Conservation (phyloP, 1,140 invertebrate species). For the Heliconius nattereri region DNA sequence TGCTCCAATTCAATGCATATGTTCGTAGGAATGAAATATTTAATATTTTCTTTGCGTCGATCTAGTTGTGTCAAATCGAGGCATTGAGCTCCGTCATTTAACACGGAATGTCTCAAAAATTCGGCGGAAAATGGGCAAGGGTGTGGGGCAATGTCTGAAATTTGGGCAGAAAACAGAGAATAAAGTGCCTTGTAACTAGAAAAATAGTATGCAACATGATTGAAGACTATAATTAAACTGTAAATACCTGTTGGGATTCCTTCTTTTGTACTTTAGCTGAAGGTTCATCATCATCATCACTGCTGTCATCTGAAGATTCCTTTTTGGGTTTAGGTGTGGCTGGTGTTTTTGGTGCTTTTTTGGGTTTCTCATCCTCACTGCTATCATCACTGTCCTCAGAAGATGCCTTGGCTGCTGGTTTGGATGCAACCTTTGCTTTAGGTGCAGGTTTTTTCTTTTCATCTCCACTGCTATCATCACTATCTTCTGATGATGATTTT, state of each 20-base stretch:
- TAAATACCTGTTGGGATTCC: slow-evolving; percentile 28
- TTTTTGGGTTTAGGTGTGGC: slow-evolving; percentile 41
- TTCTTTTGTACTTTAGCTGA: slow-evolving; percentile 61
- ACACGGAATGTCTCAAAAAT: no score
- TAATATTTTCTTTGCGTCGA: no score
- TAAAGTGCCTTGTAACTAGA: no score
- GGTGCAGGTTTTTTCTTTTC: slow-evolving; percentile 31
- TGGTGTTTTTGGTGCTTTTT: slow-evolving; percentile 21
- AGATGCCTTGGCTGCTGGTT: slow-evolving; percentile 39
- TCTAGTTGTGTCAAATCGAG: no score
- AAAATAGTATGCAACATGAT: background rate
- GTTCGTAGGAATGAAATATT: no score
- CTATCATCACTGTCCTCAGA: slow-evolving; percentile 47
- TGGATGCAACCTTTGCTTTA: slow-evolving; percentile 35
- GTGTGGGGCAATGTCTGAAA: no score
- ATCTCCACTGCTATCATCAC: slow-evolving; percentile 59
- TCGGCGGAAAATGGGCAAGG: no score
- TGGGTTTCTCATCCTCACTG: slow-evolving; percentile 51
- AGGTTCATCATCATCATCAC: slow-evolving; percentile 59
- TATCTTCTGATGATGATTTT: slow-evolving; percentile 59
- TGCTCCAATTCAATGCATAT: no score
- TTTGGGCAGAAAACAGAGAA: no score
- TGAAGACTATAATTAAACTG: background rate
- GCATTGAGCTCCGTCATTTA: no score
- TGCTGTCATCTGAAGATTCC: slow-evolving; percentile 54